Evolutionary conservation across 2,888 invertebrate species (phyloP).

Genomic region (Philaethria dido): DNA sequence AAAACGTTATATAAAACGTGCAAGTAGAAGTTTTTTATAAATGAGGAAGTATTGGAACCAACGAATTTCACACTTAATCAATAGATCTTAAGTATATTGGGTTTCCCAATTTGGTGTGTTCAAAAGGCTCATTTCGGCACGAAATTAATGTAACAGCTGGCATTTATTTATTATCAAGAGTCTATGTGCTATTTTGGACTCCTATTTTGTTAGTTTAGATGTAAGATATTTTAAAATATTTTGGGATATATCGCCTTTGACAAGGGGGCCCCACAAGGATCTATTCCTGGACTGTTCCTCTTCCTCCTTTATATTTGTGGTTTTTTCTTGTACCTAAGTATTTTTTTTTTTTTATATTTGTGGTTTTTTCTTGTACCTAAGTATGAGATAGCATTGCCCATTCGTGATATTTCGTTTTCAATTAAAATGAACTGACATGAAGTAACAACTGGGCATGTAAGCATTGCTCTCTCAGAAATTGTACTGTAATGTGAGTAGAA

Average conservation of each 20-base stretch:
- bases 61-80: background rate
- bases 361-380: background rate
- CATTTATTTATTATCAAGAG: no score
- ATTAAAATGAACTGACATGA: background rate
- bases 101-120: background rate
- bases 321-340: conserved; percentile 2
- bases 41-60: background rate
- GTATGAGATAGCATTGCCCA: background rate
- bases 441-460: background rate
- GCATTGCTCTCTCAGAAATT: background rate
- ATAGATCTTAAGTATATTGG: background rate
- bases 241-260: background rate
- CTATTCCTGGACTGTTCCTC: background rate
- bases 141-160: no score
- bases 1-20: background rate
- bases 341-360: conserved; percentile 13
- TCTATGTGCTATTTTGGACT: no score
- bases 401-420: background rate
- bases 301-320: conserved; percentile 6
- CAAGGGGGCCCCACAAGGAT: background rate
- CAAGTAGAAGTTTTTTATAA: background rate
- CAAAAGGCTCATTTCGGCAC: background rate
- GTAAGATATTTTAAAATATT: background rate
- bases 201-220: no score
- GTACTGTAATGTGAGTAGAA: background rate